Conservation (phyloP, 1,140 invertebrate genomes). For the Bombus confusus region DNA sequence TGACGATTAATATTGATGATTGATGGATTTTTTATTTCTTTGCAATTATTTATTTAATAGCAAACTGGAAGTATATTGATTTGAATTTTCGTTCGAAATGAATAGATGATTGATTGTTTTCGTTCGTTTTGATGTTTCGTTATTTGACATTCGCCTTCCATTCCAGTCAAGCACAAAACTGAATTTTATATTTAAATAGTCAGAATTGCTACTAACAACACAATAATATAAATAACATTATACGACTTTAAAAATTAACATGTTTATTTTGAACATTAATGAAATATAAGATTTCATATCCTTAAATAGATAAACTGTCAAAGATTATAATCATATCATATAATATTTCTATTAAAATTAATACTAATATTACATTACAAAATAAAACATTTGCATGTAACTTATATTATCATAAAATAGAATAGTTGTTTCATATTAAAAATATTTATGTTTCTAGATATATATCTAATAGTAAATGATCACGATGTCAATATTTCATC, state of each 20-base stretch:
- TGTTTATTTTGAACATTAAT: neutral
- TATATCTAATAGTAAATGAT: neutral
- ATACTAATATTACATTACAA: neutral
- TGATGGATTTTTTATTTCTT: no score
- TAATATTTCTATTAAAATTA: no score
- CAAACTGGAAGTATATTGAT: no score
- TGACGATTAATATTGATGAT: no score
- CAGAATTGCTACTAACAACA: neutral
- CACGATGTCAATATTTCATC: neutral
- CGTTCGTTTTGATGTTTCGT: no score
- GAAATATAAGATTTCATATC: neutral
- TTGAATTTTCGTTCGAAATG: no score
- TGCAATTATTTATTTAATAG: no score
- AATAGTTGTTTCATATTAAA: neutral
- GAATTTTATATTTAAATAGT: neutral
- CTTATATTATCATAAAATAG: neutral
- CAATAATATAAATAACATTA: neutral
- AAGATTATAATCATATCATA: neutral
- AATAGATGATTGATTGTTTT: no score
- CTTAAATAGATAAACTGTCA: no score
- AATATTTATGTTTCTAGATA: conserved; percentile 1
- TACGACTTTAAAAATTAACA: neutral
- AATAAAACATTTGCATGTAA: neutral
- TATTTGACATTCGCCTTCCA: no score
- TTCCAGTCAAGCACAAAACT: neutral